Evolutionary conservation across 1,140 invertebrate species (phyloP).

Genomic region (Drosophila sproati): DNA sequence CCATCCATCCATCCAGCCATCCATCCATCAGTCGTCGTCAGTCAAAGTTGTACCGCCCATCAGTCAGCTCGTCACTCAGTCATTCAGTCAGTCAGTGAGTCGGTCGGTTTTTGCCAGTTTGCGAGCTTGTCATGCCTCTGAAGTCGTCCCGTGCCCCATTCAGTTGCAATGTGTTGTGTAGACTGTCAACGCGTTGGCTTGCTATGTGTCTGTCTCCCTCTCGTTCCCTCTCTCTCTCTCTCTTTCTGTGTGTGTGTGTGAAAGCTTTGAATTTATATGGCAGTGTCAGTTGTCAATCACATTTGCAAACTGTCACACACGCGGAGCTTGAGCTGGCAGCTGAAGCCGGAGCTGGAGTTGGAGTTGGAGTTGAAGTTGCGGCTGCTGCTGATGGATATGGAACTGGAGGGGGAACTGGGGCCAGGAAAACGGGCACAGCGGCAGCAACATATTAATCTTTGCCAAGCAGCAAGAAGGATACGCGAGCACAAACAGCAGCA

Average conservation of each 20-base stretch:
- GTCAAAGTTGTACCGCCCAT: constrained; percentile 37
- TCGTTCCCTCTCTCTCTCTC: too few species aligned
- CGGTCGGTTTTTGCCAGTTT: constrained; percentile 25
- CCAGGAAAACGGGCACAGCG: constrained; percentile 49
- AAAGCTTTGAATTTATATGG: constrained; percentile 83
- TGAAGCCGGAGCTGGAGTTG: constrained; percentile 17
- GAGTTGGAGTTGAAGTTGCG: not conserved
- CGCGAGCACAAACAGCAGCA: not conserved
- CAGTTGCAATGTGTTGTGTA: constrained; percentile 43
- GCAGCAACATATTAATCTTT: constrained; percentile 81
- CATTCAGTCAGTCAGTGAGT: constrained; percentile 32
- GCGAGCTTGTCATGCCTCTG: constrained; percentile 58
- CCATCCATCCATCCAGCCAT: not conserved
- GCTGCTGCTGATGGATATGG: constrained; percentile 6
- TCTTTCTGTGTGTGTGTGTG: constrained; percentile 11
- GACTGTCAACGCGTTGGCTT: constrained; percentile 49
- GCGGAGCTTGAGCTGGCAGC: constrained; percentile 34
- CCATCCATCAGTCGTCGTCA: constrained; percentile 26
- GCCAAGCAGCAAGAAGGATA: constrained; percentile 69
- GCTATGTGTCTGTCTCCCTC: not conserved
- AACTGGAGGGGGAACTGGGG: not conserved
- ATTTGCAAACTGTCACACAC: constrained; percentile 83
- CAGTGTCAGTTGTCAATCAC: constrained; percentile 83
- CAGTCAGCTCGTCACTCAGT: constrained; percentile 47
- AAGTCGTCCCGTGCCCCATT: constrained; percentile 27